These are phyloP conservation scores for Polyergus mexicanus DNA, from an alignment of 1,140 invertebrate species.

Conservation along the genomic window DNA sequence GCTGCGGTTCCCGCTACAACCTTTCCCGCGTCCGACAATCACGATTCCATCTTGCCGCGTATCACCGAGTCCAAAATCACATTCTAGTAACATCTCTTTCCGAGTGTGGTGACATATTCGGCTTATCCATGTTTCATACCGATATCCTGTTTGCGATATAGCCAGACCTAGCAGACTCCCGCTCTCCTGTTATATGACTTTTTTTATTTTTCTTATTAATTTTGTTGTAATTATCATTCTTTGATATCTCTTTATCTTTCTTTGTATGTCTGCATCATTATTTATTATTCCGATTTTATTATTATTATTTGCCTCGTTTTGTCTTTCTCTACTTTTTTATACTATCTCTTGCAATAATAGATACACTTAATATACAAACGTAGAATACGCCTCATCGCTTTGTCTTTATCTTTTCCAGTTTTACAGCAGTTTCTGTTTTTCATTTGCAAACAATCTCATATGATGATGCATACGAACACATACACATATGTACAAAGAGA, in stretches of 20 bases:
- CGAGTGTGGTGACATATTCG: conserved; percentile 54
- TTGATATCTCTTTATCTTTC: conserved; percentile 35
- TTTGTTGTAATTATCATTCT: conserved; percentile 68
- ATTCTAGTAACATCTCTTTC: conserved; percentile 40
- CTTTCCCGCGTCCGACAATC: conserved; percentile 74
- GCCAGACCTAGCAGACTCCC: conserved; percentile 85
- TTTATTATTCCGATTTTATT: neutral
- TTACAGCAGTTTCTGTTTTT: neutral
- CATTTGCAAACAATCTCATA: neutral
- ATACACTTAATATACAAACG: too few relatives aligned
- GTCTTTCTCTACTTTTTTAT: neutral
- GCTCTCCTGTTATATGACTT: conserved; percentile 72
- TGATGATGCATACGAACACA: too few relatives aligned
- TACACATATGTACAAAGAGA: too few relatives aligned
- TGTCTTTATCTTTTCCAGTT: neutral
- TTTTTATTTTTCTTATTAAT: conserved; percentile 57
- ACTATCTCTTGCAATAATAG: neutral
- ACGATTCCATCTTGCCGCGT: conserved; percentile 34
- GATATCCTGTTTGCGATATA: conserved; percentile 82
- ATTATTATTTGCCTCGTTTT: neutral
- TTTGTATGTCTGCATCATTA: conserved; percentile 15
- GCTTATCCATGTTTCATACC: conserved; percentile 64
- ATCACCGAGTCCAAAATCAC: conserved; percentile 49
- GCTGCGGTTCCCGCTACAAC: conserved; percentile 86
- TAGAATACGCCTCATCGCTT: too few relatives aligned